Conservation (phyloP, 2,888 invertebrate genomes). For the Phaedon cochleariae region DNA sequence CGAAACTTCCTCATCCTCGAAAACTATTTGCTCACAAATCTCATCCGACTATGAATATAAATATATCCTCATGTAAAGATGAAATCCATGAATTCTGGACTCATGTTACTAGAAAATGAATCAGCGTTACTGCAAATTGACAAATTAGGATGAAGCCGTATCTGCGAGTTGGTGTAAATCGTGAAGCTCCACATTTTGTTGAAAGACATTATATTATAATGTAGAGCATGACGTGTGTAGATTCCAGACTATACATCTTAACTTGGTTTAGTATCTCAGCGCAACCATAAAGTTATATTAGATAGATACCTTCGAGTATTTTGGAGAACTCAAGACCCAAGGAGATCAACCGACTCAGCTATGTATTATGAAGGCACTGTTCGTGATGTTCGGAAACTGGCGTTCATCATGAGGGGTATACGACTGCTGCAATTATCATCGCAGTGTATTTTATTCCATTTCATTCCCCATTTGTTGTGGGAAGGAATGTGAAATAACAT, state of each 20-base stretch:
- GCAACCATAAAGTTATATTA: slow-evolving; percentile 53
- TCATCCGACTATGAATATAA: too few species aligned
- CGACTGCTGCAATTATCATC: too few species aligned
- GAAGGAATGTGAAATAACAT: too few species aligned
- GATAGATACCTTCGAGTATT: slow-evolving; percentile 8
- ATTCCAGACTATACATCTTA: slow-evolving; percentile 47
- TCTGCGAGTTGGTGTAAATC: slow-evolving; percentile 32
- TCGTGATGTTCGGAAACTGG: too few species aligned
- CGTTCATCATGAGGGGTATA: too few species aligned
- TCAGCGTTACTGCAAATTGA: neutral
- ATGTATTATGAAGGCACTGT: neutral
- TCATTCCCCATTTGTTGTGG: too few species aligned
- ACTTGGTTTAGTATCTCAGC: slow-evolving; percentile 45
- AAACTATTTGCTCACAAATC: too few species aligned
- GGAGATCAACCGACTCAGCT: neutral
- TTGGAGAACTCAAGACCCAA: neutral
- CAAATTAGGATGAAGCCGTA: neutral
- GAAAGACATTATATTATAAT: slow-evolving; percentile 43
- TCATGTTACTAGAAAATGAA: neutral
- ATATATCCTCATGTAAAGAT: too few species aligned
- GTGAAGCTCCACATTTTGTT: slow-evolving; percentile 35
- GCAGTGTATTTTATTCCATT: too few species aligned
- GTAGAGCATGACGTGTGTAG: slow-evolving; percentile 49
- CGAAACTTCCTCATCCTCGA: too few species aligned
- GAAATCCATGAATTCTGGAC: too few species aligned